phyloP scores from a whole-genome alignment of 2,797 vertebrate species.

The Rhinella marina region DNA sequence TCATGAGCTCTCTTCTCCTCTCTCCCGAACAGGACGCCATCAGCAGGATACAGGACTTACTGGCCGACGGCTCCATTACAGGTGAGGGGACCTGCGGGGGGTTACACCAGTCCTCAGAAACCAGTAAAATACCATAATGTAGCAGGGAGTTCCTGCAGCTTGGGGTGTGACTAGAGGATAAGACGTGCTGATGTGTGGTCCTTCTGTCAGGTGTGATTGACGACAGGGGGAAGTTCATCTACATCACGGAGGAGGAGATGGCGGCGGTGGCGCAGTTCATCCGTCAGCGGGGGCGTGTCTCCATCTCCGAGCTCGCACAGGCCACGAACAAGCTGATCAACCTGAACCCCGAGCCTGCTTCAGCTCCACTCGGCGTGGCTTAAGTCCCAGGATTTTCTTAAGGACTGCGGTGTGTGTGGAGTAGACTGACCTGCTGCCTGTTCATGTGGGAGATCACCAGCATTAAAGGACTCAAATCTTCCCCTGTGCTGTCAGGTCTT shows the following conservation, averaged over 20 bases:
- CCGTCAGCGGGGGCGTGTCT: slow-evolving; percentile 87
- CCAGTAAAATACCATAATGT: not conserved
- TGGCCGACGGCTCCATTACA: slow-evolving; percentile 90
- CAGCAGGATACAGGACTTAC: slow-evolving; percentile 87
- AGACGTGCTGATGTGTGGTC: not conserved
- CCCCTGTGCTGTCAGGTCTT: not conserved
- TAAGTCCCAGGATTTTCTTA: slow-evolving; percentile 30
- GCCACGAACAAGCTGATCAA: slow-evolving; percentile 93
- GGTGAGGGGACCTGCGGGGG: slow-evolving; percentile 72
- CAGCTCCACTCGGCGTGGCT: slow-evolving; percentile 54
- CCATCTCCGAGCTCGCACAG: slow-evolving; percentile 89
- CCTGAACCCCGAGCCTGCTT: slow-evolving; percentile 76
- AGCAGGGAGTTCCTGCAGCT: not conserved
- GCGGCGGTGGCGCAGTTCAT: slow-evolving; percentile 88
- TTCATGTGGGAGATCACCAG: not conserved
- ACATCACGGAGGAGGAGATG: slow-evolving; percentile 91
- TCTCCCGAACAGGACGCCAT: slow-evolving; percentile 83
- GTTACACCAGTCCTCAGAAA: too few relatives aligned
- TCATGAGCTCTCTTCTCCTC: not conserved
- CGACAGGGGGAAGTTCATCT: slow-evolving; percentile 98
- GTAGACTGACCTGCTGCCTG: not conserved
- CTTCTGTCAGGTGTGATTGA: slow-evolving; percentile 88
- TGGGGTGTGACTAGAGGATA: not conserved
- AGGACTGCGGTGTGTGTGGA: not conserved
- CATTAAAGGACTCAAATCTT: not conserved